These are phyloP conservation scores for Chouioia cunea DNA, from an alignment of 2,888 invertebrate genomes.

Conservation along the genomic window DNA sequence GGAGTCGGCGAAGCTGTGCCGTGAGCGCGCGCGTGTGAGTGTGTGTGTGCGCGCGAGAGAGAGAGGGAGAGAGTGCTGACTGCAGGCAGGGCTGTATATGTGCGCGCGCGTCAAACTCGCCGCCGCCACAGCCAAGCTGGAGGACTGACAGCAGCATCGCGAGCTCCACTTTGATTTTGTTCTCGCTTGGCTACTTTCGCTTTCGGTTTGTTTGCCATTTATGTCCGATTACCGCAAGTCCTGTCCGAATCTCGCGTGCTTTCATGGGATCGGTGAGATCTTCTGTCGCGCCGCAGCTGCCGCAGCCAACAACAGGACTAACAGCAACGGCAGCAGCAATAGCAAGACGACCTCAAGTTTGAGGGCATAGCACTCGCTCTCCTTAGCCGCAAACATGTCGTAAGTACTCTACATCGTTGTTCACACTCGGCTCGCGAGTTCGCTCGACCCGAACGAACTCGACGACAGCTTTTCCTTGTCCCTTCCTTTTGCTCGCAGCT, in stretches of 20 bases:
- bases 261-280: conserved; percentile 68
- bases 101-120: conserved; percentile 28
- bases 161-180: neutral
- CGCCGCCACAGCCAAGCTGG: too few relatives aligned
- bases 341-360: conserved; percentile 52
- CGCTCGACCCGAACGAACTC: neutral
- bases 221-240: conserved; percentile 68
- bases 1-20: neutral
- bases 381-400: conserved; percentile 66
- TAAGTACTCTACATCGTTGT: conserved; percentile 55
- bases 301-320: conserved; percentile 9
- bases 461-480: neutral
- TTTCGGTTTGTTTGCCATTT: conserved; percentile 39
- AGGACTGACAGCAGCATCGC: too few relatives aligned
- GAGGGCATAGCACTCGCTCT: conserved; percentile 66
- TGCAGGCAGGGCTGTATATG: neutral
- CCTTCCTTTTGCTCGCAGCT: conserved; percentile 1
- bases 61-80: conserved; percentile 1
- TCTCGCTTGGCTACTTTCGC: neutral
- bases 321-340: conserved; percentile 7
- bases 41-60: conserved; percentile 18
- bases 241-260: conserved; percentile 67
- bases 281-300: conserved; percentile 58
- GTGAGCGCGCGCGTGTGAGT: neutral
- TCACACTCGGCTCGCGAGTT: neutral